A percentile compares a stretch with the other conserved stretches of the same genome.
Conservation (phyloP, 2,888 invertebrate genomes). For the Tanytarsus gracilentus region DNA sequence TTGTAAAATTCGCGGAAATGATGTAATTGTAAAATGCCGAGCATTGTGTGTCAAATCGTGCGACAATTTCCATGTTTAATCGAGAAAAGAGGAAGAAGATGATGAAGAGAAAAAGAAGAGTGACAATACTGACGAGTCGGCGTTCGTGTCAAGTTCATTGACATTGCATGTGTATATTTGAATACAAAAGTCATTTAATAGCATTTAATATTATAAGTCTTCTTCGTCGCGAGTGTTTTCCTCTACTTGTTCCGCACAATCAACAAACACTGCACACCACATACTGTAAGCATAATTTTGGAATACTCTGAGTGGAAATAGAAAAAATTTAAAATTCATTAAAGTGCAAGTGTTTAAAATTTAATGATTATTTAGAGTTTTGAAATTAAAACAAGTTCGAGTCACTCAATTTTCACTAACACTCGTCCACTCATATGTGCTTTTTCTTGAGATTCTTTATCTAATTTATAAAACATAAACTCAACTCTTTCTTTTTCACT, state of each 20-base stretch:
- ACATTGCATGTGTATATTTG: neutral
- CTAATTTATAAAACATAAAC: neutral
- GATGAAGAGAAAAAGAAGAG: neutral
- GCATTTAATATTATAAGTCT: conserved; percentile 19
- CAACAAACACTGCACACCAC: neutral
- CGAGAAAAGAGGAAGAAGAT: neutral
- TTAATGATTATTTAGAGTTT: no score
- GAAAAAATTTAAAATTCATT: no score
- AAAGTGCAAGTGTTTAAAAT: no score
- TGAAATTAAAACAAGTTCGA: no score
- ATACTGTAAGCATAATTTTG: neutral
- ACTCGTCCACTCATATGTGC: neutral
- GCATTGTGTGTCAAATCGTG: neutral
- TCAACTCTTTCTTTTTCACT: neutral
- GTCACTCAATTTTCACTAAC: no score
- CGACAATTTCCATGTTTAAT: neutral
- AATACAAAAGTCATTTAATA: conserved; percentile 12
- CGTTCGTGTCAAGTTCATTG: conserved; percentile 23
- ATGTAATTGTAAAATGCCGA: conserved; percentile 8
- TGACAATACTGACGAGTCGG: neutral
- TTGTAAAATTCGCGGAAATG: neutral
- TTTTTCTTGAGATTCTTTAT: conserved; percentile 1
- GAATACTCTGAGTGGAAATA: no score
- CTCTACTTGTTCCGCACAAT: conserved; percentile 1
- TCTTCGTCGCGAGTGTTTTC: conserved; percentile 10